Conservation (phyloP, 2,113 vertebrate species). For the Pedionomus torquatus region DNA sequence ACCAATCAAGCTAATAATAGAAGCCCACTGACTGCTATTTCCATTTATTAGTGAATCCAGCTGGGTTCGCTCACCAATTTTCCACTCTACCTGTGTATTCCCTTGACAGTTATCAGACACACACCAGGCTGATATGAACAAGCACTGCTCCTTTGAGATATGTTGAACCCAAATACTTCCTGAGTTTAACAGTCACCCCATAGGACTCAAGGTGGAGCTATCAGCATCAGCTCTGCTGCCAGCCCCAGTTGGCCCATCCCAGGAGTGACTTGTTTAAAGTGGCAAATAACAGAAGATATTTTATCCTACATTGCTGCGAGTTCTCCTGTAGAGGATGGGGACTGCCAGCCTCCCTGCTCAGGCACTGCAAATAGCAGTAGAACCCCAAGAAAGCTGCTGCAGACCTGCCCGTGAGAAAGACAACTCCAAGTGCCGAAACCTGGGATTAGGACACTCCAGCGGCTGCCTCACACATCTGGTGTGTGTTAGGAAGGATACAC, state of each 20-base stretch:
- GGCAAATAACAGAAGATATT: background rate
- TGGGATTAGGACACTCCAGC: conserved; percentile 56
- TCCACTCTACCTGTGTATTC: background rate
- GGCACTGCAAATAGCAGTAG: background rate
- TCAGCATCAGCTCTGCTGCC: background rate
- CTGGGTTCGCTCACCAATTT: background rate
- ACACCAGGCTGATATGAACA: background rate
- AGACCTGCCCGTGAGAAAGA: background rate
- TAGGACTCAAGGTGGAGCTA: background rate
- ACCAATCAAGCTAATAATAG: background rate
- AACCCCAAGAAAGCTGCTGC: background rate
- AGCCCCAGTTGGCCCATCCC: background rate
- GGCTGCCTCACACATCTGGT: conserved; percentile 63
- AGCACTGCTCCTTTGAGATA: background rate
- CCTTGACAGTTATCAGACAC: background rate
- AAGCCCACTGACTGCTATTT: background rate
- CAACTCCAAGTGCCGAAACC: conserved; percentile 14
- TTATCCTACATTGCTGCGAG: background rate
- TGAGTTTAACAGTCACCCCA: background rate
- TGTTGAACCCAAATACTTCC: background rate
- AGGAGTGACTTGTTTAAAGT: background rate
- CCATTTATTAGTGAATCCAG: background rate
- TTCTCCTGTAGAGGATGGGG: background rate
- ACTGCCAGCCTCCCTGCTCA: background rate
- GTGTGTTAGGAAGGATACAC: conserved; percentile 36